Evolutionary conservation across 2,888 invertebrate species (phyloP).

Genomic region (Steinernema carpocapsae): DNA sequence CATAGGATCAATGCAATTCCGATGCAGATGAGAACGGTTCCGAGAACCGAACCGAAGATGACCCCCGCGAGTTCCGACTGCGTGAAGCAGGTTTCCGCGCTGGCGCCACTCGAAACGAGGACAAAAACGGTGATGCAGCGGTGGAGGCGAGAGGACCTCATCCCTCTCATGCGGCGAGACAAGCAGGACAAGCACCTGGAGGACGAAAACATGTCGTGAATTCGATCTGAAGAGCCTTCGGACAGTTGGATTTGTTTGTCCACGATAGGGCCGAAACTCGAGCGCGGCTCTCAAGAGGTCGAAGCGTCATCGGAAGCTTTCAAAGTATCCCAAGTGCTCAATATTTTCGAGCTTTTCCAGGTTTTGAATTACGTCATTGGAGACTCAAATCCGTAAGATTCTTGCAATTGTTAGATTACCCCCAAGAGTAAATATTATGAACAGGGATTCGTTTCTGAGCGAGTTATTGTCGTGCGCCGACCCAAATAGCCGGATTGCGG

Average conservation of each 20-base stretch:
- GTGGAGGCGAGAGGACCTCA: slow-evolving; percentile 13
- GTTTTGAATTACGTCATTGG: too few relatives aligned
- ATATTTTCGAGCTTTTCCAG: too few relatives aligned
- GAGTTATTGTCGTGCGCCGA: too few relatives aligned
- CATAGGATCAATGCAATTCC: slow-evolving; percentile 54
- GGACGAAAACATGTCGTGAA: slow-evolving; percentile 9
- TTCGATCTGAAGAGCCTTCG: slow-evolving; percentile 24
- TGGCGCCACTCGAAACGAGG: background rate
- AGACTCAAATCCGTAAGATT: too few relatives aligned
- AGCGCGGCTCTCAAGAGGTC: background rate
- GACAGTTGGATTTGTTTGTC: slow-evolving; percentile 28
- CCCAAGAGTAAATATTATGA: too few relatives aligned
- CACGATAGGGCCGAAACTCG: slow-evolving; percentile 11
- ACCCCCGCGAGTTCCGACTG: slow-evolving; percentile 57
- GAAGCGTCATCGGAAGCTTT: background rate
- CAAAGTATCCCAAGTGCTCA: too few relatives aligned
- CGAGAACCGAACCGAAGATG: slow-evolving; percentile 64
- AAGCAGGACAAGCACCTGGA: background rate
- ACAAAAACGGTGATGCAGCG: background rate
- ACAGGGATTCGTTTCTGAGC: too few relatives aligned
- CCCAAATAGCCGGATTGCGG: too few relatives aligned
- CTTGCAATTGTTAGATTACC: too few relatives aligned
- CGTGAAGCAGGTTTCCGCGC: slow-evolving; percentile 48
- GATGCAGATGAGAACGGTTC: slow-evolving; percentile 58
- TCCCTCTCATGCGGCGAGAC: background rate